These are phyloP conservation scores for Sterna hirundo DNA, from an alignment of 2,113 vertebrate species.

Conservation along the genomic window DNA sequence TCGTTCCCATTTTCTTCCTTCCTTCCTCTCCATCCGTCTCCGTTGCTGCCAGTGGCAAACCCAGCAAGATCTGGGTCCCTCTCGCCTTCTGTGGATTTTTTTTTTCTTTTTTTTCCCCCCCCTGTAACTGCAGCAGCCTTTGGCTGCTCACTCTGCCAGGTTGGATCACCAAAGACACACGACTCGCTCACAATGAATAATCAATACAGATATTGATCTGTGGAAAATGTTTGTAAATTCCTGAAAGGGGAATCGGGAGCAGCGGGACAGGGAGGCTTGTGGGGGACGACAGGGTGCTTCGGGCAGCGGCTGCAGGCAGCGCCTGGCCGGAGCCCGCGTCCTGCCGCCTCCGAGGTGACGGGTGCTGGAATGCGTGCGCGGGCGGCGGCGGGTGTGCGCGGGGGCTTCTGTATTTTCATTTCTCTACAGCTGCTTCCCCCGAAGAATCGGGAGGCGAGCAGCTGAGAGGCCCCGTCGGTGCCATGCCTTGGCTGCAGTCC, in stretches of 20 bases:
- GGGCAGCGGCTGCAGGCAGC: constrained; percentile 43
- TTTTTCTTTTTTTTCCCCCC: background rate
- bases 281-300: constrained; percentile 72
- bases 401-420: constrained; percentile 67
- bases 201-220: constrained; percentile 88
- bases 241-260: constrained; percentile 77
- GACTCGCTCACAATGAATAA: constrained; percentile 85
- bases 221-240: constrained; percentile 88
- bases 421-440: constrained; percentile 78
- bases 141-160: constrained; percentile 79
- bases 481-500: constrained; percentile 82
- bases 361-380: constrained; percentile 74
- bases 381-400: constrained; percentile 48
- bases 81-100: constrained; percentile 65
- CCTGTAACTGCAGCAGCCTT: constrained; percentile 75
- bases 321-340: constrained; percentile 60
- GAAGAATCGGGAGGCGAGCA: constrained; percentile 75
- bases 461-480: constrained; percentile 74
- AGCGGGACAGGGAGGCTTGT: constrained; percentile 75
- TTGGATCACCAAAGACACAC: constrained; percentile 85
- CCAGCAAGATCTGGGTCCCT: constrained; percentile 67
- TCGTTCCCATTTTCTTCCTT: constrained; percentile 50
- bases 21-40: constrained; percentile 56
- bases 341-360: constrained; percentile 71
- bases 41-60: constrained; percentile 69